phyloP scores from a whole-genome alignment of 2,888 invertebrate genomes.

The Trachelus tabidus region DNA sequence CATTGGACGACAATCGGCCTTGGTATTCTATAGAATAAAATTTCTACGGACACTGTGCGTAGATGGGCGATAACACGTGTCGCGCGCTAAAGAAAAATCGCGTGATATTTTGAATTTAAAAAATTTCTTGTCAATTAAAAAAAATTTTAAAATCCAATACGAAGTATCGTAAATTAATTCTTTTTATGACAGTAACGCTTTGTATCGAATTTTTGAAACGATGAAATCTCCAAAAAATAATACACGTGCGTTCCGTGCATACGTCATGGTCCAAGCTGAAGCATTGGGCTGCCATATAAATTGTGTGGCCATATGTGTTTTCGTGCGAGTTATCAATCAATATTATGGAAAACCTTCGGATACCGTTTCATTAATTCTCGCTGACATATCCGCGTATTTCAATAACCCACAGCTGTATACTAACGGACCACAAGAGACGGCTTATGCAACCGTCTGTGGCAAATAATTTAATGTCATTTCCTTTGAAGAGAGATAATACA shows the following conservation, averaged over 20 bases:
- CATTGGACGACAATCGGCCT: background rate
- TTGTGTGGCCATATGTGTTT: background rate
- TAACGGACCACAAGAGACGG: background rate
- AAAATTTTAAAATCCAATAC: background rate
- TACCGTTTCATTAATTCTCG: background rate
- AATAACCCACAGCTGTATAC: background rate
- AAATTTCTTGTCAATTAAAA: background rate
- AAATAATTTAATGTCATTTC: background rate
- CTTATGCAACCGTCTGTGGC: background rate
- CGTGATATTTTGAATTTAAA: background rate
- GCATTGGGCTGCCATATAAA: background rate
- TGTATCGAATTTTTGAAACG: background rate
- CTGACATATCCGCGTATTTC: background rate
- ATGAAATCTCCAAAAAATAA: background rate
- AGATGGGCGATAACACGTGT: too few species aligned
- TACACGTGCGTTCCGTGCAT: background rate
- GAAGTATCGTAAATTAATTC: background rate
- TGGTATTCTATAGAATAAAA: background rate
- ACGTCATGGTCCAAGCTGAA: background rate
- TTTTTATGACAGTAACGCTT: background rate
- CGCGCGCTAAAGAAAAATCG: background rate
- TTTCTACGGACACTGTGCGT: background rate
- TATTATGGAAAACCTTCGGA: background rate
- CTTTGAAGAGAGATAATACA: background rate
- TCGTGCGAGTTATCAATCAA: background rate